Evolutionary conservation across 2,797 vertebrate genomes (phyloP).

Genomic region (Amphiprion clarkii): DNA sequence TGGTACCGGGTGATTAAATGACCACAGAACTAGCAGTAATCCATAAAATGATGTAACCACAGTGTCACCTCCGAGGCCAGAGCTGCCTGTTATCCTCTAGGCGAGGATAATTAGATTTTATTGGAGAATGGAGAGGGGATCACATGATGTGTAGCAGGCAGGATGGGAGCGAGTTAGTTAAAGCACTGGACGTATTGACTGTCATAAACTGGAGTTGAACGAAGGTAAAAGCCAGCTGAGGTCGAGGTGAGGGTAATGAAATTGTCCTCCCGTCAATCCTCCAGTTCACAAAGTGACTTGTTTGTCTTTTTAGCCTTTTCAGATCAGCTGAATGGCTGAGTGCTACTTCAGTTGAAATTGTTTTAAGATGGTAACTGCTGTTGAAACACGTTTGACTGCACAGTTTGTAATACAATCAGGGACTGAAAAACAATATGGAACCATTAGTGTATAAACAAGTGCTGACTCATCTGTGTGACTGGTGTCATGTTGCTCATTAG

Average conservation of each 20-base stretch:
- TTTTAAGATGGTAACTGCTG: slow-evolving; percentile 32
- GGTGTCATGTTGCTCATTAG: slow-evolving; percentile 56
- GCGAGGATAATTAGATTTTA: slow-evolving; percentile 70
- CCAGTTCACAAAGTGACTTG: slow-evolving; percentile 2
- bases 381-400: slow-evolving; percentile 28
- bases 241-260: neutral
- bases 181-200: slow-evolving; percentile 31
- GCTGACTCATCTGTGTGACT: slow-evolving; percentile 63
- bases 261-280: slow-evolving; percentile 1
- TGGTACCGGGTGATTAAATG: slow-evolving; percentile 64
- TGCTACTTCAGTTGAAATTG: slow-evolving; percentile 10
- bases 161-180: slow-evolving; percentile 30
- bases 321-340: slow-evolving; percentile 7
- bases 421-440: slow-evolving; percentile 51
- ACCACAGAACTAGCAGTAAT: slow-evolving; percentile 56
- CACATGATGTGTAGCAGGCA: slow-evolving; percentile 24
- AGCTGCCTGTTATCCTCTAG: slow-evolving; percentile 43
- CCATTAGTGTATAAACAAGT: slow-evolving; percentile 55
- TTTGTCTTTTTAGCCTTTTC: slow-evolving; percentile 8
- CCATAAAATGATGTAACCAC: slow-evolving; percentile 70
- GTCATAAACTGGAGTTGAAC: slow-evolving; percentile 34
- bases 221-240: slow-evolving; percentile 14
- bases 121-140: slow-evolving; percentile 44
- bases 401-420: slow-evolving; percentile 37
- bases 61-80: slow-evolving; percentile 60